phyloP scores from a whole-genome alignment of 2,797 vertebrate genomes.

The Chaetodon trifasciatus region DNA sequence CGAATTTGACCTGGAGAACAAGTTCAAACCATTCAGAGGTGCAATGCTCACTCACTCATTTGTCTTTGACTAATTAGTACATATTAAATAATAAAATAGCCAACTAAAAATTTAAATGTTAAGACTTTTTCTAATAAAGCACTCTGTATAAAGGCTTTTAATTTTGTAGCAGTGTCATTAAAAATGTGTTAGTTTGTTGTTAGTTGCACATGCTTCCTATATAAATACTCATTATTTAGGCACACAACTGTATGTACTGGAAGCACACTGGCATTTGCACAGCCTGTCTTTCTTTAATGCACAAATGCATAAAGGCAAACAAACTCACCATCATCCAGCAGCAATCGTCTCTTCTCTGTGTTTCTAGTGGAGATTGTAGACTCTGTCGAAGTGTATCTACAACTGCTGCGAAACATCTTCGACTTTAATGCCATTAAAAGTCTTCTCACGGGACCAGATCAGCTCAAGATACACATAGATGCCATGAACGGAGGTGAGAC shows the following conservation, averaged over 20 bases:
- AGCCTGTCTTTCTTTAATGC: background rate
- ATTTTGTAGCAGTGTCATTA: too few species aligned
- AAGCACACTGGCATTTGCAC: background rate
- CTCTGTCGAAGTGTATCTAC: constrained; percentile 97
- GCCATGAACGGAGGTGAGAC: constrained; percentile 96
- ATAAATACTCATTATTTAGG: too few species aligned
- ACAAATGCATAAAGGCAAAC: constrained; percentile 6
- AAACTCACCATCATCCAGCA: too few species aligned
- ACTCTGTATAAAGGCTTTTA: too few species aligned
- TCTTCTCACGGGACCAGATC: constrained; percentile 93
- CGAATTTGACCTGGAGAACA: constrained; percentile 98
- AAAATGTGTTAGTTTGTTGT: background rate
- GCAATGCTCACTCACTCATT: constrained; percentile 27
- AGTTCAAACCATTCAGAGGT: constrained; percentile 99
- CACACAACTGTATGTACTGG: too few species aligned
- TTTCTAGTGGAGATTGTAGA: constrained; percentile 96
- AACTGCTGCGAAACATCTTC: constrained; percentile 94
- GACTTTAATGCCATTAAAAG: constrained; percentile 95
- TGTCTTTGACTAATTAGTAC: background rate
- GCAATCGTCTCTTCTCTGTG: constrained; percentile 12
- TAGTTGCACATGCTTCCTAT: too few species aligned
- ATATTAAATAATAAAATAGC: background rate
- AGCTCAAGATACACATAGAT: constrained; percentile 96
- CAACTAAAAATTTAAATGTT: background rate
- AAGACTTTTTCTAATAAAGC: too few species aligned